Base-by-base conservation (phyloP, 1,140 invertebrate species). In the Myzus persicae region DNA sequence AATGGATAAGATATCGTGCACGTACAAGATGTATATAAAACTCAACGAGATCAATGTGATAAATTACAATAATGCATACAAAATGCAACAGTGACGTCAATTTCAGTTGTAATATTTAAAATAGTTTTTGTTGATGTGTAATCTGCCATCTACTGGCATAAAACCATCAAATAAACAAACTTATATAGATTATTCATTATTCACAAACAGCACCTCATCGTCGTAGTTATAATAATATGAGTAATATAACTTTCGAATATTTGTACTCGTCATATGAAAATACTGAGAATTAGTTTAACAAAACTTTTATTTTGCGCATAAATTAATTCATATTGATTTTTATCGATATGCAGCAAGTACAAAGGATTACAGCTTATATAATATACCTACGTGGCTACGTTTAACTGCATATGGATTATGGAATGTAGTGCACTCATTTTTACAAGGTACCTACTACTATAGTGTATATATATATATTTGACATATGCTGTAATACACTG, bases 141-240 rank as follows among this genome's bases (percentile, higher is more conserved):
- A 59, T 59, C 54, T 59, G 54, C 26, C 54, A 59, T 59, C 54
- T 59, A 59, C 11, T 31, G 54, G 54, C 54, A 59, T 3, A 59
- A 76, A 76, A n/a, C 59, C n/a, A 76, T 76, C 36, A 76, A 76
- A n/a, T n/a, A 76, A 76, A 76, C 59, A 76, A 76, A 76, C 59
- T 67, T n/a, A n/a, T 18, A 18, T 67, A 76, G 11, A 76, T 76
- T 76, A n/a, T 76, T 76, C 11, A 36, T 76, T 76, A n/a, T 76
- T 76, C 59, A 76, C 31, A 76, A 76, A 76, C 59, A n/a, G 31
- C 31, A 67, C 59, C 31, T 76, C 59, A 36, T 67, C 59, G 20
- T 76, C 14, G 31, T 76, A n/a, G 18, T 76, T n/a, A 76, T 76
- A n/a, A 76, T 76, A 76, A 76, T 67, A 76, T 76, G 59, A 76